Conservation (phyloP, 2,113 vertebrate genomes). For the mouse (Mus musculus) region DNA sequence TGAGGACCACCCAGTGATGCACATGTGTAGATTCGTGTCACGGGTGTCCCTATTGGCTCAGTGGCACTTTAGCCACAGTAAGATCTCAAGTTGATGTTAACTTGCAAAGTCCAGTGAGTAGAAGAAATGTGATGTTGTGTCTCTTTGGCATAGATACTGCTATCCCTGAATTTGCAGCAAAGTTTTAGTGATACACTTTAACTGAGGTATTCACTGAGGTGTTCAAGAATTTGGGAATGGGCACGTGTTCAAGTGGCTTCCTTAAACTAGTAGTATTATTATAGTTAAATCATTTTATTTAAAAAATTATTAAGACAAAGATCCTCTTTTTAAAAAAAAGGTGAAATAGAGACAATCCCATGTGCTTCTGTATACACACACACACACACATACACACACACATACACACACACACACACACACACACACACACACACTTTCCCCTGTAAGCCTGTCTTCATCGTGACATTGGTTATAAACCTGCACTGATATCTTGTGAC, state of each 20-base stretch:
- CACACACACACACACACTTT: fast-evolving
- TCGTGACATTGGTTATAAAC: not conserved
- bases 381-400: no score
- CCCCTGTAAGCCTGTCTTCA: not conserved
- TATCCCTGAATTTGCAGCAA: not conserved
- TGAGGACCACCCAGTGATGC: not conserved
- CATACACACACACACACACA: not conserved
- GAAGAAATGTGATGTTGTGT: no score
- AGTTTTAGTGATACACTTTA: not conserved
- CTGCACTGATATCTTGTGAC: fast-evolving
- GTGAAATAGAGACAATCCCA: not conserved
- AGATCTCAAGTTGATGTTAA: not conserved
- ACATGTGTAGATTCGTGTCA: not conserved
- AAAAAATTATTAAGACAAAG: not conserved
- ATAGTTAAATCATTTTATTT: not conserved
- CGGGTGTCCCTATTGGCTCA: not conserved
- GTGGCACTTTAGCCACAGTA: not conserved
- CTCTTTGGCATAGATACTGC: not conserved
- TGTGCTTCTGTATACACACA: fast-evolving
- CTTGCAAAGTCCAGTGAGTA: not conserved
- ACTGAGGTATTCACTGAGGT: not conserved
- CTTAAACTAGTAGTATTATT: not conserved
- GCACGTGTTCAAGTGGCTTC: not conserved
- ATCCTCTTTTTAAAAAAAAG: not conserved
- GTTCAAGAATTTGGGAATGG: not conserved